A percentile compares a stretch with the other conserved stretches of the same genome.
Conservation (phyloP, 2,797 vertebrate genomes). For the Aselliscus stoliczkanus region DNA sequence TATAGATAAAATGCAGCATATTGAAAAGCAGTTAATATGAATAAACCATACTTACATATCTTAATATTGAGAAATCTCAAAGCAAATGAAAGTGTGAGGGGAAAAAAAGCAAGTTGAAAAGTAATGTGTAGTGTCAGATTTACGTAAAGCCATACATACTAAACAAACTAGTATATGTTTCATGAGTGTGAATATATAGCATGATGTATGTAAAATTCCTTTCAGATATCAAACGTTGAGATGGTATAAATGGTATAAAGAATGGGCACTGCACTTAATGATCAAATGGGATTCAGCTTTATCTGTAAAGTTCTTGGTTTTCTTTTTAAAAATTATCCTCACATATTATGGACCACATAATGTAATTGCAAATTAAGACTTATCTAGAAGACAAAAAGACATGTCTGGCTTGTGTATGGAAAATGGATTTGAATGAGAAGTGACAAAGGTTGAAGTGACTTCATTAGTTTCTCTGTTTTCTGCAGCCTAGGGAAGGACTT, state of each 20-base stretch:
- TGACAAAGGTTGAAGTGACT: not conserved
- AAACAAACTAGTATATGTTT: not conserved
- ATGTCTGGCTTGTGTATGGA: not conserved
- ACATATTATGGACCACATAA: not conserved
- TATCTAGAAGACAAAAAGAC: not conserved
- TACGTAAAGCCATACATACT: not conserved
- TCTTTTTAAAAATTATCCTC: not conserved
- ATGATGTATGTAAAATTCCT: not conserved
- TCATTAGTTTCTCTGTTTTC: not conserved
- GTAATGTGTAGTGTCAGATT: not conserved
- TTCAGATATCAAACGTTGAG: not conserved
- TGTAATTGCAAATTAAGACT: not conserved
- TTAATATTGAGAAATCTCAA: not conserved
- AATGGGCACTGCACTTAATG: not conserved
- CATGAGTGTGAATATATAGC: not conserved
- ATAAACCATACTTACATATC: not conserved
- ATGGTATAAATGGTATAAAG: not conserved
- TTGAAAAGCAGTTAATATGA: not conserved
- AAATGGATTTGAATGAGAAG: not conserved
- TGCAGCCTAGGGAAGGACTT: not conserved
- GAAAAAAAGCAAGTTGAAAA: not conserved
- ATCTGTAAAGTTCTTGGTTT: not conserved
- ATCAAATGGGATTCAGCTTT: not conserved
- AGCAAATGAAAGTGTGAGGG: not conserved
- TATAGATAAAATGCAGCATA: not conserved